phyloP scores from a whole-genome alignment of 2,888 invertebrate genomes.

The Orchesella flavescens region DNA sequence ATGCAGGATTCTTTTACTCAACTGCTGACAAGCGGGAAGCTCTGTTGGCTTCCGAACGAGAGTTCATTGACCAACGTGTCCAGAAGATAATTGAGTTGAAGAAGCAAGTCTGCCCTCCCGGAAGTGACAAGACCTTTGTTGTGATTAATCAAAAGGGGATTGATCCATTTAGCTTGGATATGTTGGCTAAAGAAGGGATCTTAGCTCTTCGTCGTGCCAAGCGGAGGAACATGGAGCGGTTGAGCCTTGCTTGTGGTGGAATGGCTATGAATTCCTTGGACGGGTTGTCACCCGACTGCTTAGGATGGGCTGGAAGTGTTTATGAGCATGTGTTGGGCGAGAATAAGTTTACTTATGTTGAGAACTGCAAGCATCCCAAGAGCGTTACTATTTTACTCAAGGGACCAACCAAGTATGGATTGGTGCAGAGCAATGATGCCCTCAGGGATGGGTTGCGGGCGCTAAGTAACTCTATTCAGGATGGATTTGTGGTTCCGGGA shows the following conservation, averaged over 20 bases:
- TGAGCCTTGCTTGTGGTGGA: constrained; percentile 96
- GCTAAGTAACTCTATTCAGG: constrained; percentile 97
- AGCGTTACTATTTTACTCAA: constrained; percentile 98
- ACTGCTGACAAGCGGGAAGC: constrained; percentile 96
- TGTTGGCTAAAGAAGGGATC: constrained; percentile 96
- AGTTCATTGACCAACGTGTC: constrained; percentile 96
- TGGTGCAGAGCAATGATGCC: constrained; percentile 95
- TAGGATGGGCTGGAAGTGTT: constrained; percentile 92
- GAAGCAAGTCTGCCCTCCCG: constrained; percentile 89
- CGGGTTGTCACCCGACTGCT: constrained; percentile 87
- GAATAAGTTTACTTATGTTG: constrained; percentile 97
- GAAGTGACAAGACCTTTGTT: constrained; percentile 91
- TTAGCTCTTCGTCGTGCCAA: constrained; percentile 96
- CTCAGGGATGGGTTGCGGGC: constrained; percentile 96
- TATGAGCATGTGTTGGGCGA: constrained; percentile 99
- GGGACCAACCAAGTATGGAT: constrained; percentile 96
- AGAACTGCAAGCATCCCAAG: constrained; percentile 94
- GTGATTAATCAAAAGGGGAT: constrained; percentile 99
- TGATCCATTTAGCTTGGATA: constrained; percentile 96
- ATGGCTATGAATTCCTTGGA: constrained; percentile 96
- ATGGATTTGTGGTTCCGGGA: constrained; percentile 91
- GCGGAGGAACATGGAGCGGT: constrained; percentile 98
- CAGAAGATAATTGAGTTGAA: constrained; percentile 94
- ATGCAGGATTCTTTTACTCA: constrained; percentile 99
- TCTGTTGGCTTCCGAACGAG: constrained; percentile 92